Base-by-base conservation (phyloP, 2,113 vertebrate species). In the Maccullochella peelii region DNA sequence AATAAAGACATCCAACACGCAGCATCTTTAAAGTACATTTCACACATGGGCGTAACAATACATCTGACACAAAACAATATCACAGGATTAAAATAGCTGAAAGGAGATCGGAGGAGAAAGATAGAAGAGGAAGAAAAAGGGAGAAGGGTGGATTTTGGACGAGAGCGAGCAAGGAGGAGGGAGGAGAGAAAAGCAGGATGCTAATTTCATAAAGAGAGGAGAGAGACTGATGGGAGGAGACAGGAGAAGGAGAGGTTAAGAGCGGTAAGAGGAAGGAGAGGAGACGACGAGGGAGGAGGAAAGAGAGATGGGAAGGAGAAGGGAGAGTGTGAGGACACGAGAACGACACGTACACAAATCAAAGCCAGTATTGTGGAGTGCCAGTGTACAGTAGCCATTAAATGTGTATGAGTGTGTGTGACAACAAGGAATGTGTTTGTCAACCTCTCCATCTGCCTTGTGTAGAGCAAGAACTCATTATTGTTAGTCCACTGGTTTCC, bases 401-500 rank as follows among this genome's bases (percentile, higher is more conserved):
- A 73, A 20, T 40, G 9, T 49, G 7, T 47, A 44, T 76, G 73
- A 66, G 75, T 84, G 62, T 69, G n/a, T 82, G 78, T 68, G 61
- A 82, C 68, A 72, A 25, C 3, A 3, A 86, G 83, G 54, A 80
- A 80, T 79, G 88, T 87, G 90, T 90, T 88, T 95, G 92, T 93
- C 91, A 94, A 90, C 89, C 88, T 92, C 90, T 90, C 92, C 88
- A 93, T 93, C 89, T 92, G 87, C 91, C 86, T 88, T 25, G 89
- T 91, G 91, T 91, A 84, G 86, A 85, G 80, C 67, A 89, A 88
- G 88, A 86, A 82, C 92, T 95, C 94, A 92, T 94, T 93, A 93
- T 84, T 93, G 94, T 93, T 76, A 84, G 87, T 90, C 85, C 88
- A 88, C 89, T 89, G 90, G 77, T 84, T 90, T 88, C 92, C 86